Evolutionary conservation across 1,140 invertebrate species (phyloP).

Genomic region (Drosophila simulans): DNA sequence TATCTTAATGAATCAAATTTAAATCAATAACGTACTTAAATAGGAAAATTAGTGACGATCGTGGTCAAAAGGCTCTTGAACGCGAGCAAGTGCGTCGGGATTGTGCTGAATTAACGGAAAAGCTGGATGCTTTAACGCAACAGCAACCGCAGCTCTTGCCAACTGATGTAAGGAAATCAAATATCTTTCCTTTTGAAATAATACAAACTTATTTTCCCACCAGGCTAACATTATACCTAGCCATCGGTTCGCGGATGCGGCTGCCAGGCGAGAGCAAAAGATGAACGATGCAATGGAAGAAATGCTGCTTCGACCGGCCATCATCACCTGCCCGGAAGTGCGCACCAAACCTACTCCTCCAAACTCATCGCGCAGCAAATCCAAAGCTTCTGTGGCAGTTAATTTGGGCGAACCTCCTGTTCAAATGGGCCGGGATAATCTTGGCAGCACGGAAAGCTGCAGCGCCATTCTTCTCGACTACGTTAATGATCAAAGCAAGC

Average conservation of each 20-base stretch:
- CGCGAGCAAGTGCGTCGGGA: slow-evolving; percentile 77
- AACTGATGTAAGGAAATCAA: slow-evolving; percentile 58
- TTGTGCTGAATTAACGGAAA: slow-evolving; percentile 70
- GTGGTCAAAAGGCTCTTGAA: slow-evolving; percentile 73
- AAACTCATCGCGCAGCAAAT: not conserved
- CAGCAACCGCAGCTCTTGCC: slow-evolving; percentile 64
- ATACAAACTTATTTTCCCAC: not conserved
- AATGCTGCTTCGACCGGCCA: slow-evolving; percentile 66
- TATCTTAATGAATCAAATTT: too few species aligned
- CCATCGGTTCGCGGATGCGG: slow-evolving; percentile 55
- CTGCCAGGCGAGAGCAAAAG: slow-evolving; percentile 59
- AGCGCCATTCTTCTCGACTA: slow-evolving; percentile 71
- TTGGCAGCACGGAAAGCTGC: slow-evolving; percentile 56
- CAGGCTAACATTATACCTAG: slow-evolving; percentile 59
- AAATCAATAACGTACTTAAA: not conserved
- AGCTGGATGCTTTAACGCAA: slow-evolving; percentile 66
- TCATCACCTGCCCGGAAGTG: slow-evolving; percentile 77
- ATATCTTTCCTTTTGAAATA: not conserved
- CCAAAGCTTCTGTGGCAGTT: slow-evolving; percentile 13
- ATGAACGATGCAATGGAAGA: slow-evolving; percentile 75
- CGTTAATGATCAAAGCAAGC: slow-evolving; percentile 75
- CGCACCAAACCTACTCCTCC: not conserved
- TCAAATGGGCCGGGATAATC: slow-evolving; percentile 7
- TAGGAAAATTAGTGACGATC: slow-evolving; percentile 59
- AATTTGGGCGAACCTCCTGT: slow-evolving; percentile 54